Base-by-base conservation (phyloP, 2,797 vertebrate species). In the Sebastes kiyomatsui region DNA sequence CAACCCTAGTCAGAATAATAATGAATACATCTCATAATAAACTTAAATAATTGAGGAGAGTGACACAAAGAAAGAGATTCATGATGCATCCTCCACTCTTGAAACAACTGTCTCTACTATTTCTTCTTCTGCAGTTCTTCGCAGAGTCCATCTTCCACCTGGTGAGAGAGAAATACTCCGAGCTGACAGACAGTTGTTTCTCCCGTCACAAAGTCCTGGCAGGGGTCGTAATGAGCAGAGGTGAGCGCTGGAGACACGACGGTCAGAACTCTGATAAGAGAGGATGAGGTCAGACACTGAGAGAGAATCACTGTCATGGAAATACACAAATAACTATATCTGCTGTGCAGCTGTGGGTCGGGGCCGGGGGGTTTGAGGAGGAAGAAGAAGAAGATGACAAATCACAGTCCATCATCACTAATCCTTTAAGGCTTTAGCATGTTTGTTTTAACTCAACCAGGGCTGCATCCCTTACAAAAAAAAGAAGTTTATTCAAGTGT, bases 221-320 rank as follows among this genome's bases (percentile, higher is more conserved):
- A 22, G 97, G 97, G 77, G 96, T 99, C 61, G 96, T 98, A 56
- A 97, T 98, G 97, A 98, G 97, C 92, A 96, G 94, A 97, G 98
- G 98, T 98, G 95, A 94, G 95, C 18, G 56, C 0, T 0, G 56
- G 18, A 22, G 46, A 38, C 35, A 64, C 23, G 49, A 52, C 5
- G 3, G 18, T 10, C 20, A 58, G 6, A 27, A 28, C n/a, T 52
- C 20, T 52, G 55, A 58, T 23, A 23, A 4, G 13, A 58, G 6
- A 58, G 55, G 22, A 23, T 13, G 23, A 58, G 55, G 13, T 25
- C 23, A 25, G 55, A 56, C 22, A 4, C 22, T 14, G 0, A 14
- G 22, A 56, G 22, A 25, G 23, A 14, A 46, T 46, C 14, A 46
- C 42, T 46, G 42, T 46, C 42, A 46, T 46, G 42, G 12, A 14